Evolutionary conservation across 2,113 vertebrate species (phyloP).

Genomic region (Ammodytes marinus): DNA sequence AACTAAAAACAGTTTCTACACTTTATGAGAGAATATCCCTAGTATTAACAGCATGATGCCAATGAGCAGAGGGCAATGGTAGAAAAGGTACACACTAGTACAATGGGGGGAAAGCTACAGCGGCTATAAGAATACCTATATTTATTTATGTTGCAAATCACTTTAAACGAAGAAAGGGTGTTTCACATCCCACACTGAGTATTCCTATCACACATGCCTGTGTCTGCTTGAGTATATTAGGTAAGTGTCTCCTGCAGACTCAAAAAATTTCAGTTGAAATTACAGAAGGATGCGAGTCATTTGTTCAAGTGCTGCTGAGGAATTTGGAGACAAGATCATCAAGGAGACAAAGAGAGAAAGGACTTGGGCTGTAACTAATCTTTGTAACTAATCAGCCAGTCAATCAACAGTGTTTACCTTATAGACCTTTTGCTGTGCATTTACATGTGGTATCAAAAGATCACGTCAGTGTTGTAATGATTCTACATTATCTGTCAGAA

Average conservation of each 20-base stretch:
- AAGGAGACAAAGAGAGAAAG: background rate
- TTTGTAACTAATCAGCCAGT: conserved; percentile 13
- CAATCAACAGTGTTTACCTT: background rate
- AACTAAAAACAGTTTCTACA: no score
- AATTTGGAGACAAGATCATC: conserved; percentile 8
- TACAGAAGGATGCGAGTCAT: background rate
- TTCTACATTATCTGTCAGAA: background rate
- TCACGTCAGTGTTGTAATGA: conserved; percentile 11
- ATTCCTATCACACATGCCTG: background rate
- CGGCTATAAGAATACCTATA: no score
- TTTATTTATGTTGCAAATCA: no score
- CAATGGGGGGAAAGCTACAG: no score
- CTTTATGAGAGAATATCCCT: no score
- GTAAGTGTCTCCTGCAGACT: conserved; percentile 7
- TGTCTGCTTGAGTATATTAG: background rate
- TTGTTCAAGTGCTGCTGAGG: background rate
- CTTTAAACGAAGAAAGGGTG: no score
- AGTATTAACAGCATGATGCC: no score
- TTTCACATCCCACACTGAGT: background rate
- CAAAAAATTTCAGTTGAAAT: background rate
- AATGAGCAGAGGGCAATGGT: no score
- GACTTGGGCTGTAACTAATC: background rate
- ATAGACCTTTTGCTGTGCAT: background rate
- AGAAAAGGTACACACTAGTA: no score
- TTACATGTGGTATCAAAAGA: background rate